A percentile compares a stretch with the other conserved stretches of the same genome.
phyloP scores from a whole-genome alignment of 64 coral and sea anemone genomes.

The Dendrophyllia cribrosa region DNA sequence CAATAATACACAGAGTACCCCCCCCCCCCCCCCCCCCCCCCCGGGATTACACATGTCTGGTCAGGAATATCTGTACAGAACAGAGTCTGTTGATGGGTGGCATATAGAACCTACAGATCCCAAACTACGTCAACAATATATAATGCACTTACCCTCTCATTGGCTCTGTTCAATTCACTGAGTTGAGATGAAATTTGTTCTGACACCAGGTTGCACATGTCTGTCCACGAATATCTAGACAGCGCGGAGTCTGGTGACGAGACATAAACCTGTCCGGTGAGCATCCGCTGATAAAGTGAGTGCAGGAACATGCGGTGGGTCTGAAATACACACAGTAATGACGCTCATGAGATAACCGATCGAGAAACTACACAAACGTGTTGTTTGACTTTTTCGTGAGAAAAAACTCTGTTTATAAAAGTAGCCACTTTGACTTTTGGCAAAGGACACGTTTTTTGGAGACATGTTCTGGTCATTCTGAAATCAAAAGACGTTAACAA shows the following conservation, averaged over 20 bases:
- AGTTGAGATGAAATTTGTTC: constrained; percentile 87
- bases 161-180: constrained; percentile 79
- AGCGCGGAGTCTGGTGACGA: constrained; percentile 72
- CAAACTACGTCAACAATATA: background rate
- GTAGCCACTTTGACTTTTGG: too few species aligned
- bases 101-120: background rate
- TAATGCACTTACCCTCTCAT: constrained; percentile 73
- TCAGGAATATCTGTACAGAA: too few species aligned
- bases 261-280: constrained; percentile 92
- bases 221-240: constrained; percentile 87
- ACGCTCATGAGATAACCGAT: too few species aligned
- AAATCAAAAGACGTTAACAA: too few species aligned
- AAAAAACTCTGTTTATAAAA: too few species aligned
- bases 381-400: too few species aligned
- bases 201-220: constrained; percentile 90
- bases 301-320: constrained; percentile 84
- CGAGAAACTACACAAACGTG: too few species aligned
- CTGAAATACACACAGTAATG: constrained; percentile 28
- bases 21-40: too few species aligned
- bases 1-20: too few species aligned
- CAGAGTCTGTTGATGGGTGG: background rate
- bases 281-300: constrained; percentile 94
- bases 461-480: too few species aligned
- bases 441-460: too few species aligned
- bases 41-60: too few species aligned